A percentile compares a stretch with the other conserved stretches of the same genome.
Conservation (phyloP, 2,888 invertebrate species). For the Slavum lentiscoides region DNA sequence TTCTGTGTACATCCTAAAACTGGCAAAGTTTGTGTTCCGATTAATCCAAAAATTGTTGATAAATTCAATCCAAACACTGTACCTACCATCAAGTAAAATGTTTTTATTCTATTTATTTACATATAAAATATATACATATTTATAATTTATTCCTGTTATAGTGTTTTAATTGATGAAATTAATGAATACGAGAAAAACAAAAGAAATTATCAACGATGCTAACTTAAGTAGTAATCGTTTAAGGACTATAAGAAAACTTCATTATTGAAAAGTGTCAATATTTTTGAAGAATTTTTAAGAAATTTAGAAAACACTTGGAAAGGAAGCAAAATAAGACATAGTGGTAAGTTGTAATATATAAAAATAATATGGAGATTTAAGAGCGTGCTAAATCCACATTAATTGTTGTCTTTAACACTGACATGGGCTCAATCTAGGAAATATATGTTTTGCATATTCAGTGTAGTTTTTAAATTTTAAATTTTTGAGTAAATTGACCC, state of each 20-base stretch:
- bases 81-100: conserved; percentile 70
- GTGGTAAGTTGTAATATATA: conserved; percentile 33
- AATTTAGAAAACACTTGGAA: conserved; percentile 63
- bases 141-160: conserved; percentile 58
- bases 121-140: not conserved
- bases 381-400: not conserved
- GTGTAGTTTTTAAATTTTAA: too few relatives aligned
- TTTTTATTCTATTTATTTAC: conserved; percentile 11
- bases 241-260: conserved; percentile 77
- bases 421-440: too few relatives aligned
- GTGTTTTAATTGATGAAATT: conserved; percentile 68
- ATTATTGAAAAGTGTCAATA: conserved; percentile 68
- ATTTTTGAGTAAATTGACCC: too few relatives aligned
- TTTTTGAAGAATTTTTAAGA: conserved; percentile 75
- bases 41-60: conserved; percentile 71
- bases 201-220: conserved; percentile 60
- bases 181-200: conserved; percentile 68
- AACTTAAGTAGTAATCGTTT: conserved; percentile 59
- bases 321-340: conserved; percentile 53
- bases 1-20: conserved; percentile 99
- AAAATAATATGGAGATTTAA: not conserved
- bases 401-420: not conserved
- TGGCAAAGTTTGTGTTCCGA: conserved; percentile 89
- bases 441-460: too few relatives aligned
- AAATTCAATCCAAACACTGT: conserved; percentile 75